These are phyloP conservation scores for Heliothis virescens DNA, from an alignment of 1,140 invertebrate genomes.

Conservation along the genomic window DNA sequence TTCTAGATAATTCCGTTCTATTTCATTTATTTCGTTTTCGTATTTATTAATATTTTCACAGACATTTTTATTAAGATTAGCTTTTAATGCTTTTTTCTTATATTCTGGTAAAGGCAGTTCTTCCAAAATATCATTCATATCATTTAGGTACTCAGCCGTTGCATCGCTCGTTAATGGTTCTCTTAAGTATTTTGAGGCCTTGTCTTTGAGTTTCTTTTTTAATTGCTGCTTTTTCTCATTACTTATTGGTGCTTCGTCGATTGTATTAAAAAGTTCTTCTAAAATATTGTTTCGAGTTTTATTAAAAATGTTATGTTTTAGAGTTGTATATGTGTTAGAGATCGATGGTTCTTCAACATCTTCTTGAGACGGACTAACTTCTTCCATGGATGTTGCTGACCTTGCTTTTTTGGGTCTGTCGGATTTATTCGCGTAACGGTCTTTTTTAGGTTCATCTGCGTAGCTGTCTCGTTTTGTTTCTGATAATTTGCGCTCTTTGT, in stretches of 20 bases:
- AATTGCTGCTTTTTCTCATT: conserved; percentile 5
- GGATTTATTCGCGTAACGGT: too few species aligned
- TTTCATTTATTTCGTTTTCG: neutral
- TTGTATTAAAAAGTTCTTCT: neutral
- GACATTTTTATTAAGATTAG: neutral
- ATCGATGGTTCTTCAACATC: too few species aligned
- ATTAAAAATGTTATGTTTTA: neutral
- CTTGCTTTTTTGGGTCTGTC: too few species aligned
- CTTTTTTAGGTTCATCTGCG: too few species aligned
- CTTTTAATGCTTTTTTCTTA: neutral
- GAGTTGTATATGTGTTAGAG: too few species aligned
- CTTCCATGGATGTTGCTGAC: too few species aligned
- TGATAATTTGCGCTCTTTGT: too few species aligned
- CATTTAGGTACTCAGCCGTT: neutral
- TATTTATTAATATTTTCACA: neutral
- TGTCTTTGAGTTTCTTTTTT: neutral
- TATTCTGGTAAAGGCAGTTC: neutral
- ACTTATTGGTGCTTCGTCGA: neutral
- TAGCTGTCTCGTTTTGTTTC: too few species aligned
- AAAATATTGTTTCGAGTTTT: neutral
- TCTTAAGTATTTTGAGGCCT: neutral
- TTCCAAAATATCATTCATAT: conserved; percentile 11
- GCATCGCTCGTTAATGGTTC: neutral
- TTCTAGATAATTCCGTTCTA: neutral
- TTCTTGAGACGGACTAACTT: too few species aligned